phyloP scores from a whole-genome alignment of 2,797 vertebrate species.

The Sebastes reedi region DNA sequence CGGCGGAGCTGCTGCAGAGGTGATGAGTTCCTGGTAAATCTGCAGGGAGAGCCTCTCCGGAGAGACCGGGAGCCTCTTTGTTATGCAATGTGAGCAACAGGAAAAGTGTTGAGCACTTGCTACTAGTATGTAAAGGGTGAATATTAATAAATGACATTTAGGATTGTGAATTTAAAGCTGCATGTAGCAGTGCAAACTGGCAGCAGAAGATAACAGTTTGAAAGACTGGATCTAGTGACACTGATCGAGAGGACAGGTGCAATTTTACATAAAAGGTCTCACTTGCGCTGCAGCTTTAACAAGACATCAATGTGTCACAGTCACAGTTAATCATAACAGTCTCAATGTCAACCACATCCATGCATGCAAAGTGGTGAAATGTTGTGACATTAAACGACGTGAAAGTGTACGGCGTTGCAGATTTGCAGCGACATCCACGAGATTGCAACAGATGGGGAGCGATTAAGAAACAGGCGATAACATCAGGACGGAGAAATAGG shows the following conservation, averaged over 20 bases:
- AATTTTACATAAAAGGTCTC: not conserved
- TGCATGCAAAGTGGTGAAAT: not conserved
- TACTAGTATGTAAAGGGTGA: not conserved
- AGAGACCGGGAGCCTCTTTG: not conserved
- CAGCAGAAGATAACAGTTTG: not conserved
- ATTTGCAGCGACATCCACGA: not conserved
- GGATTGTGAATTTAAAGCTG: not conserved
- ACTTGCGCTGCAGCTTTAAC: not conserved
- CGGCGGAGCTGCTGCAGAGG: constrained; percentile 5
- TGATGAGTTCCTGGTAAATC: not conserved
- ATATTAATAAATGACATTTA: not conserved
- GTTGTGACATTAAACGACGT: not conserved
- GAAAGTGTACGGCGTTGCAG: not conserved
- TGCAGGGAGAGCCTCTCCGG: not conserved
- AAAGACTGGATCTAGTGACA: not conserved
- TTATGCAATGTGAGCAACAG: not conserved
- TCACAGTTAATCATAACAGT: not conserved
- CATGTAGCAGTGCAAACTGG: fast-evolving
- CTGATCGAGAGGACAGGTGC: not conserved
- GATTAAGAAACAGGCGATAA: constrained; percentile 34
- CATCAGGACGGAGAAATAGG: not conserved
- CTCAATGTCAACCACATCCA: not conserved
- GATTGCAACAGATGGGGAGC: constrained; percentile 41
- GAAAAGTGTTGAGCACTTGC: not conserved
- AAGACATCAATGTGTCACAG: not conserved